Evolutionary conservation across 1,140 invertebrate species (phyloP).

Genomic region (Aphis craccivora): DNA sequence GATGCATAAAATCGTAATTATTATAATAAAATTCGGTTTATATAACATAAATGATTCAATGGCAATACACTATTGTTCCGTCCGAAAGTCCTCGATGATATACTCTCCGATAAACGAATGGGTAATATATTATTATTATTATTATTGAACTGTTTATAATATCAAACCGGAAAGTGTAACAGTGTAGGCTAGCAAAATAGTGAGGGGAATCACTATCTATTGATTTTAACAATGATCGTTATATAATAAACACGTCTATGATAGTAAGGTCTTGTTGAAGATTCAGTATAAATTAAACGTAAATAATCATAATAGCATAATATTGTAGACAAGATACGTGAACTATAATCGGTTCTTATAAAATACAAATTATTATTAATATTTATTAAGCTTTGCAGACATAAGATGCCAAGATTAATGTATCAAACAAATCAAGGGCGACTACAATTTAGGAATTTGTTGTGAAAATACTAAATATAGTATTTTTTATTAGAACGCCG

Average conservation of each 20-base stretch:
- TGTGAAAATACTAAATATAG: neutral
- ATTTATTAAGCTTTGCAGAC: neutral
- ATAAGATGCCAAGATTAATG: neutral
- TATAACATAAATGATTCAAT: constrained; percentile 1
- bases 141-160: neutral
- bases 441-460: neutral
- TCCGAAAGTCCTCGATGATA: neutral
- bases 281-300: constrained; percentile 9
- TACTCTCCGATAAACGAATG: neutral
- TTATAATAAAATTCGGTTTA: constrained; percentile 44
- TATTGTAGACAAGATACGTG: neutral
- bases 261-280: neutral
- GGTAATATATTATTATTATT: constrained; percentile 5
- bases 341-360: neutral
- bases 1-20: constrained; percentile 28
- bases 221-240: neutral
- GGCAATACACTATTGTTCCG: constrained; percentile 19
- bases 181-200: constrained; percentile 10
- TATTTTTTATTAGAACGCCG: neutral
- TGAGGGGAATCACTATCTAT: neutral
- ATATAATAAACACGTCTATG: neutral
- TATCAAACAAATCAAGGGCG: neutral
- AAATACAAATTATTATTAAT: neutral
- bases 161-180: constrained; percentile 46
- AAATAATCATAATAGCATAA: neutral